Evolutionary conservation across 2,113 vertebrate species (phyloP).

Genomic region (Saguinus imperator): DNA sequence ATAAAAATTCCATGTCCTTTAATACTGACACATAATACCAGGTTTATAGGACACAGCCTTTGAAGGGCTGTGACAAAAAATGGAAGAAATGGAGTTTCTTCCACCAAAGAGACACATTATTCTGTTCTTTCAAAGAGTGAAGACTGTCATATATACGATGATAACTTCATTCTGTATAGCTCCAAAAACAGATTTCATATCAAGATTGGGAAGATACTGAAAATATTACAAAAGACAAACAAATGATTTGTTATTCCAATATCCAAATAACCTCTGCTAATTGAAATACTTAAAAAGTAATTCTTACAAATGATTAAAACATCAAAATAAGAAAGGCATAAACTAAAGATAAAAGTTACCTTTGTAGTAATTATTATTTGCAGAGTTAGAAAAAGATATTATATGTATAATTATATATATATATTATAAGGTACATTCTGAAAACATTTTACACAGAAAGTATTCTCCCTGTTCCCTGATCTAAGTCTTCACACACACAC

Average conservation of each 20-base stretch:
- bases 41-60: not conserved
- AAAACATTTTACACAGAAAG: not conserved
- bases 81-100: not conserved
- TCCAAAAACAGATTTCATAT: not conserved
- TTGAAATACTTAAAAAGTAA: slow-evolving; percentile 5
- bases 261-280: not conserved
- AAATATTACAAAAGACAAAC: not conserved
- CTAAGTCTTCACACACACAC: not conserved
- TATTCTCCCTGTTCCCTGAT: not conserved
- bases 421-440: not conserved
- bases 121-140: not conserved
- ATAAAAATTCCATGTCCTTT: not conserved
- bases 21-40: not conserved
- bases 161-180: not conserved
- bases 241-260: not conserved
- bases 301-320: not conserved
- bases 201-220: not conserved
- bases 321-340: not conserved
- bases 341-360: not conserved
- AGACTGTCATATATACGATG: not conserved
- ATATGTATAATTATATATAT: not conserved
- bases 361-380: not conserved
- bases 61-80: not conserved
- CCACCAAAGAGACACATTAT: not conserved
- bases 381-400: not conserved